Base-by-base conservation (phyloP, 2,113 vertebrate species). In the Heterocephalus glaber region DNA sequence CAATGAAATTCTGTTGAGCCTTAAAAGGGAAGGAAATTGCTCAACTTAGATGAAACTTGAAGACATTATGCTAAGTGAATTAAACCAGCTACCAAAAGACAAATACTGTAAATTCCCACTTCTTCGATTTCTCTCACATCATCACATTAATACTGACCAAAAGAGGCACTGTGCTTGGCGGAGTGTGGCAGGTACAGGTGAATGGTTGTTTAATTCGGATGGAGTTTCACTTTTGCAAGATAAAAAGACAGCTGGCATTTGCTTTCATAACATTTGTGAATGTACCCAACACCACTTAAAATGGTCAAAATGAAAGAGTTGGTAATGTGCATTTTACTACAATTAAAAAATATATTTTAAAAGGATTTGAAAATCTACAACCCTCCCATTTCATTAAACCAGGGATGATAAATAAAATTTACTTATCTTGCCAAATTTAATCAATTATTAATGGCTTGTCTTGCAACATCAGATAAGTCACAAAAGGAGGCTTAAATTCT, bases 391-490 rank as follows among this genome's bases (percentile, higher is more conserved):
- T 54, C 19, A 83, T 76, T 86, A 95, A 70, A 70, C 4, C 49
- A 41, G 28, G 47, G 60, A 77, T 82, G 54, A 79, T 49, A 93
- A 86, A 66, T 19, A 68, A 47, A 54, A 81, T n/a, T 60, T 79
- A 89, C 49, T 96, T 83, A 30, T 92, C 84, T 92, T 80, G 35
- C 14, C 49, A 94, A 56, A 41, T 72, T 77, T 44, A 89, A 82
- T 87, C 56, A 94, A 58, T 44, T 47, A 22, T 26, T 61, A 56
- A 38, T 19, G 65, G 65, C 35, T 66, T 52, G 3, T 54, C 35
- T n/a, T 5, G 14, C 5, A 38, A 28, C n/a, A 70, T 26, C 49
- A 22, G n/a, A 16, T 58, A 88, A 44, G 28, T 60, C n/a, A 44
- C 56, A 56, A 88, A 74, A 74, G 68, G 38, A 88, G 22, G 52